These are phyloP conservation scores for Phocides pigmalion DNA, from an alignment of 1,140 invertebrate species.

Conservation along the genomic window DNA sequence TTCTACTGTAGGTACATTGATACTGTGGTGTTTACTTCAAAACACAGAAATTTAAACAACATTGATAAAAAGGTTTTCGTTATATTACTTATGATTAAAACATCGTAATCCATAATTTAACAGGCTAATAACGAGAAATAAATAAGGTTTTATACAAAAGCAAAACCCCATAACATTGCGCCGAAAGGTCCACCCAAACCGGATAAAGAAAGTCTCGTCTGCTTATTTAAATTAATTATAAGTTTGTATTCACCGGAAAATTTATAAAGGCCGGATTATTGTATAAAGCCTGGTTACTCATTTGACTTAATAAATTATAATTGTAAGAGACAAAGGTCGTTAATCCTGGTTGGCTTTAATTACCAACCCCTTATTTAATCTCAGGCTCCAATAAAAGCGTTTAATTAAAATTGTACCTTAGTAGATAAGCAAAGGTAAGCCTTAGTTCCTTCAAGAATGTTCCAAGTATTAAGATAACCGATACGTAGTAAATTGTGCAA, in stretches of 20 bases:
- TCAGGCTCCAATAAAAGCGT: constrained; percentile 61
- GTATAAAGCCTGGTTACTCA: constrained; percentile 36
- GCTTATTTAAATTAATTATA: constrained; percentile 20
- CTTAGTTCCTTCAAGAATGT: neutral
- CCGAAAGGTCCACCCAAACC: neutral
- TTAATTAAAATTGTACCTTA: constrained; percentile 68
- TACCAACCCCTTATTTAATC: constrained; percentile 66
- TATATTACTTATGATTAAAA: too few relatives aligned
- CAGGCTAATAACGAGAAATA: too few relatives aligned
- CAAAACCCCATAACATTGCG: too few relatives aligned
- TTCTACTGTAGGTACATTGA: too few relatives aligned
- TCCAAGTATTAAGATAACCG: too few relatives aligned
- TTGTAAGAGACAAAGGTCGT: constrained; percentile 68
- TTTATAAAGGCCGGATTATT: constrained; percentile 29
- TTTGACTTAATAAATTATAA: constrained; percentile 71
- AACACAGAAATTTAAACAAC: too few relatives aligned
- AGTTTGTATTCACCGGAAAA: constrained; percentile 6
- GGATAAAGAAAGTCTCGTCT: constrained; percentile 6
- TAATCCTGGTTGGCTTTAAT: constrained; percentile 70
- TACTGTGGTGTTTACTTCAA: too few relatives aligned
- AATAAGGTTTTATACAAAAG: too few relatives aligned
- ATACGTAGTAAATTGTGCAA: too few relatives aligned
- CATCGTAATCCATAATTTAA: too few relatives aligned
- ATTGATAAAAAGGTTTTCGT: too few relatives aligned
- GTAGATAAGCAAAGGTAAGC: constrained; percentile 13